These are phyloP conservation scores for Muschampia plurimacula DNA, from an alignment of 2,888 invertebrate species.

Conservation along the genomic window DNA sequence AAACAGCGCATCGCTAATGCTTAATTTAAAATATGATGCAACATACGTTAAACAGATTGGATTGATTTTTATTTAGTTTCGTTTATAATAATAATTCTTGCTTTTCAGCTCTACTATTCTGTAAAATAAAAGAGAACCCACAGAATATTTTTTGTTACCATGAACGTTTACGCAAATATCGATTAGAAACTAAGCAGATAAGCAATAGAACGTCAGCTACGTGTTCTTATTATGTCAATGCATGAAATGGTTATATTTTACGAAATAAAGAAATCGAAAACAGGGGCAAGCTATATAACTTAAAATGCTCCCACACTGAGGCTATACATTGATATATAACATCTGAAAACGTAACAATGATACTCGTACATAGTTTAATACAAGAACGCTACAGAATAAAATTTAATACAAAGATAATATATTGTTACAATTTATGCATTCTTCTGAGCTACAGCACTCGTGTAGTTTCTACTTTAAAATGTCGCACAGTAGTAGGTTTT, in stretches of 20 bases:
- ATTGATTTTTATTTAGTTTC: no score
- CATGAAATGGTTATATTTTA: not conserved
- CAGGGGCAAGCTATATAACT: not conserved
- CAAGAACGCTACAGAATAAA: not conserved
- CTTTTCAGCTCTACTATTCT: no score
- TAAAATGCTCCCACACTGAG: not conserved
- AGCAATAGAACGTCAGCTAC: no score
- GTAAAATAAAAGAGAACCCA: no score
- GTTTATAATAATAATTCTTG: no score
- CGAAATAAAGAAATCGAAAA: not conserved
- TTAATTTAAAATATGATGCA: no score
- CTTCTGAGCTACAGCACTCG: not conserved
- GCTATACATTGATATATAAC: not conserved
- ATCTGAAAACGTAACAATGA: not conserved
- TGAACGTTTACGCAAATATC: no score
- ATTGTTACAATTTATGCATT: not conserved
- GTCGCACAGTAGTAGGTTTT: not conserved
- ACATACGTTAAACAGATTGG: no score
- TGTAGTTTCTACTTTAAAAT: not conserved
- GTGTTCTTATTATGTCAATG: not conserved
- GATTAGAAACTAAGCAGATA: no score
- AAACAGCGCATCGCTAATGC: no score
- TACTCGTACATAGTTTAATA: not conserved
- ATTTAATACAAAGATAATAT: not conserved
- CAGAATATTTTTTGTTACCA: no score